Percentiles rank a stretch among this genome's conserved stretches.
These are phyloP conservation scores for Leucoraja erinaceus DNA, from an alignment of 2,113 vertebrate genomes.

Conservation along the genomic window DNA sequence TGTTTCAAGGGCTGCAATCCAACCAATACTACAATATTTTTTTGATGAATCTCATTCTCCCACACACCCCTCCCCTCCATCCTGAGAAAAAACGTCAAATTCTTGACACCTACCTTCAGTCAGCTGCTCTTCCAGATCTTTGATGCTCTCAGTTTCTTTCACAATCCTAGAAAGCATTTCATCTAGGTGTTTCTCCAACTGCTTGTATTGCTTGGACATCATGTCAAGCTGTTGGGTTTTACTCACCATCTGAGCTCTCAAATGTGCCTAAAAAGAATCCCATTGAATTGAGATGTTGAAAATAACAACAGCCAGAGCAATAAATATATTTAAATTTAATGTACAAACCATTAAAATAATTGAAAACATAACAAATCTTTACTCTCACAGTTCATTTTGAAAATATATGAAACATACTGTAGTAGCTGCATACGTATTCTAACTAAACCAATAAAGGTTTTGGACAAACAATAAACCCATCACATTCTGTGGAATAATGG, in stretches of 20 bases:
- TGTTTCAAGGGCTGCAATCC: background rate
- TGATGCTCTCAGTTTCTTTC: constrained; percentile 84
- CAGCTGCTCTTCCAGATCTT: constrained; percentile 86
- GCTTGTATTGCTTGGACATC: constrained; percentile 67
- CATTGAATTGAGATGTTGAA: background rate
- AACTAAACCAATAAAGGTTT: background rate
- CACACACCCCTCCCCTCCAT: background rate
- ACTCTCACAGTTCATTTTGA: background rate
- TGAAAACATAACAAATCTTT: background rate
- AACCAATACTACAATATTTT: background rate
- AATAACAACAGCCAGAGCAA: background rate
- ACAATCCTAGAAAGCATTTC: constrained; percentile 78
- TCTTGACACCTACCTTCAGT: constrained; percentile 67
- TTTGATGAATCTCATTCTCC: background rate
- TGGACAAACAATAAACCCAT: background rate
- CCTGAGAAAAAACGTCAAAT: background rate
- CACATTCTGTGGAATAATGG: background rate
- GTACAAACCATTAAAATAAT: background rate
- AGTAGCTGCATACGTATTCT: background rate
- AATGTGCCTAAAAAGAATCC: constrained; percentile 55
- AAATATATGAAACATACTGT: background rate
- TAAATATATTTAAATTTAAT: background rate
- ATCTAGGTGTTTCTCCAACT: constrained; percentile 74
- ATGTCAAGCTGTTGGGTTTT: constrained; percentile 65
- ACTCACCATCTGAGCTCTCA: constrained; percentile 60